Evolutionary conservation across 2,888 invertebrate genomes (phyloP).

Genomic region (Rhodophaea formosa): DNA sequence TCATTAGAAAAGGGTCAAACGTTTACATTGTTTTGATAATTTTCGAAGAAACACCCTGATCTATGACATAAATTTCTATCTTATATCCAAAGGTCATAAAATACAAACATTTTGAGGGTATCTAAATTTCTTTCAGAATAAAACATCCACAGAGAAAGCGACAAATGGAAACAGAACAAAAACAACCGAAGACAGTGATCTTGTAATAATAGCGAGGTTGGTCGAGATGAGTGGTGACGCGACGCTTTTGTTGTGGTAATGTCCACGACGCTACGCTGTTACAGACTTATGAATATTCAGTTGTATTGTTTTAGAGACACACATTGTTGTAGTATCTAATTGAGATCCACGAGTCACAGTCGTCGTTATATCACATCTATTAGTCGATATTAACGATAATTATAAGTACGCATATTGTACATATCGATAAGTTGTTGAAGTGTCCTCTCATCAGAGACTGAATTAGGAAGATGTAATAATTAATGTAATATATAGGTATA

Average conservation of each 20-base stretch:
- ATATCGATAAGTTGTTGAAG: too few relatives aligned
- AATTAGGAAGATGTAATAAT: too few relatives aligned
- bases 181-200: constrained; percentile 49
- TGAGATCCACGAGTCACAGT: constrained; percentile 42
- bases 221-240: constrained; percentile 21
- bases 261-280: constrained; percentile 42
- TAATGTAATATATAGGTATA: too few relatives aligned
- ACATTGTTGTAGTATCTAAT: constrained; percentile 53
- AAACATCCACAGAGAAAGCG: constrained; percentile 31
- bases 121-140: too few relatives aligned
- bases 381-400: background rate
- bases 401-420: background rate
- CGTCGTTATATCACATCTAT: background rate
- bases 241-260: constrained; percentile 70
- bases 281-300: constrained; percentile 73
- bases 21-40: too few relatives aligned
- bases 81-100: too few relatives aligned
- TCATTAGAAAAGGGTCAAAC: too few relatives aligned
- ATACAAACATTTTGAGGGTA: too few relatives aligned
- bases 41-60: too few relatives aligned
- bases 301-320: constrained; percentile 58
- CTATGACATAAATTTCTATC: too few relatives aligned
- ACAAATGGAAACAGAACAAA: constrained; percentile 22
- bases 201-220: constrained; percentile 60
- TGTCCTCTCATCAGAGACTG: too few relatives aligned